Conservation (phyloP, 2,888 invertebrate genomes). For the Gastracanthus pulcherrimus region DNA sequence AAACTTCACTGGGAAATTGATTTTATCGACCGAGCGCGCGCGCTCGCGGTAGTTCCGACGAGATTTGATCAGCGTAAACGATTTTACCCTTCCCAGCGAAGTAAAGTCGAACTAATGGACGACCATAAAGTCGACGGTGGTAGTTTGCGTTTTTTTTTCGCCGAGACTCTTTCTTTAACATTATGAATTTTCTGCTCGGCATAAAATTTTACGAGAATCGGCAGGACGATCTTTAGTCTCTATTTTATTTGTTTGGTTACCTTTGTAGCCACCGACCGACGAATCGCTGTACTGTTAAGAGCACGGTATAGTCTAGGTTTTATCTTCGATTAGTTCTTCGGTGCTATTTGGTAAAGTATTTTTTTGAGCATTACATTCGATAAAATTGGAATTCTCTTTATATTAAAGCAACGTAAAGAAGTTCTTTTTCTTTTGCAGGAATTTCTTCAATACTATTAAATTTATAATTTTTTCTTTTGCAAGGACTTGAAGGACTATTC, state of each 20-base stretch:
- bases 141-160: slow-evolving; percentile 3
- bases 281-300: too few relatives aligned
- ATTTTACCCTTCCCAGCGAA: not conserved
- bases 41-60: not conserved
- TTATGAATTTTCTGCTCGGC: not conserved
- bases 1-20: slow-evolving; percentile 4
- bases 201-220: slow-evolving; percentile 35
- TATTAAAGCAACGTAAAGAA: too few relatives aligned
- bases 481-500: too few relatives aligned
- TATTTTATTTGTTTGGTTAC: not conserved
- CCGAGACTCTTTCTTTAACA: slow-evolving; percentile 18
- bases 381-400: too few relatives aligned
- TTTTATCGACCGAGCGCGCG: not conserved
- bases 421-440: too few relatives aligned
- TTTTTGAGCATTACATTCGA: too few relatives aligned
- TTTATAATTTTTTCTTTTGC: too few relatives aligned
- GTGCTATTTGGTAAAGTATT: too few relatives aligned
- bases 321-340: too few relatives aligned
- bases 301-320: too few relatives aligned
- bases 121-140: slow-evolving; percentile 6
- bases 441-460: too few relatives aligned
- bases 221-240: not conserved
- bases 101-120: slow-evolving; percentile 9
- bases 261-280: not conserved
- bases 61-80: slow-evolving; percentile 21